Conservation (phyloP, 1,140 invertebrate species). For the Drosophila takahashii region DNA sequence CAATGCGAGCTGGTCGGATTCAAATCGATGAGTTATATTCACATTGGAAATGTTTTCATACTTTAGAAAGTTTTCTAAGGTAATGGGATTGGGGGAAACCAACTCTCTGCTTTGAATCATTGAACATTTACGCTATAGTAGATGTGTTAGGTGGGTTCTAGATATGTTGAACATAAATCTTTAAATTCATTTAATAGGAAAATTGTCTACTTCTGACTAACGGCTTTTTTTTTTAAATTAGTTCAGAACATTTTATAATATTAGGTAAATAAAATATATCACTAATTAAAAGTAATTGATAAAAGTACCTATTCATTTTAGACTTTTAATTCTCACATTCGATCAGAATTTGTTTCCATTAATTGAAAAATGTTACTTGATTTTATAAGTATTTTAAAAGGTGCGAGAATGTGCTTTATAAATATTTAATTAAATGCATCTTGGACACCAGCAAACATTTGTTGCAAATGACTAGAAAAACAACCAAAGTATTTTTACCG, state of each 20-base stretch:
- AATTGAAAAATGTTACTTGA: neutral
- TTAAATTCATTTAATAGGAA: neutral
- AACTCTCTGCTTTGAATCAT: constrained; percentile 10
- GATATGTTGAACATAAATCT: neutral
- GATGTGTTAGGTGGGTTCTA: neutral
- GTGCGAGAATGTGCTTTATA: too few species aligned
- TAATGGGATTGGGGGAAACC: neutral
- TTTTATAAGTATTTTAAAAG: neutral
- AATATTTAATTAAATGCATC: neutral
- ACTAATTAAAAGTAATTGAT: too few species aligned
- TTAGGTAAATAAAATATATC: too few species aligned
- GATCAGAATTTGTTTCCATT: neutral
- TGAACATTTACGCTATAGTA: neutral
- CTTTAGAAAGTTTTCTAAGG: constrained; percentile 16
- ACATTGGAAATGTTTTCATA: constrained; percentile 16
- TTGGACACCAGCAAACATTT: neutral
- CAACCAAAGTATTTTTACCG: neutral
- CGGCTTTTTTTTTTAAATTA: too few species aligned
- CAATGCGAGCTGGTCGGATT: constrained; percentile 5
- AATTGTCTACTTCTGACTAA: too few species aligned
- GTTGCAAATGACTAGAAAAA: neutral
- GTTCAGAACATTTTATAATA: too few species aligned
- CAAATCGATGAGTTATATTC: constrained; percentile 11
- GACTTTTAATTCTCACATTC: neutral
- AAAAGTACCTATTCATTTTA: too few species aligned